Percentiles rank a stretch among this genome's conserved stretches.
These are phyloP conservation scores for Plebejus anna DNA, from an alignment of 2,888 invertebrate species.

Conservation along the genomic window DNA sequence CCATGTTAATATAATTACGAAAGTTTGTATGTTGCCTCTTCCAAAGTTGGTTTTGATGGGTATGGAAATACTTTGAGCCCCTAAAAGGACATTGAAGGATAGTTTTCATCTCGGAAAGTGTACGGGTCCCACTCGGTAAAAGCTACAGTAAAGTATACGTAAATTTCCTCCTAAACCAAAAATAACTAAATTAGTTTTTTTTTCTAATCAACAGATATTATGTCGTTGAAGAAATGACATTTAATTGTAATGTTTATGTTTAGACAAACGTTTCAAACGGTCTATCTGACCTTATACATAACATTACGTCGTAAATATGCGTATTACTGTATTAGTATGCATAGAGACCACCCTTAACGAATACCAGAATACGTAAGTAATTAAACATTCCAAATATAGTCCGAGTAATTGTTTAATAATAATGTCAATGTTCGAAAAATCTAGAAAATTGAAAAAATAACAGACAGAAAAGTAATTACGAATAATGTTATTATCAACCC, in stretches of 20 bases:
- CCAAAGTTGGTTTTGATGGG: too few species aligned
- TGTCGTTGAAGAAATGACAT: background rate
- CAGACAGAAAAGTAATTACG: too few species aligned
- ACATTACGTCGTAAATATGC: background rate
- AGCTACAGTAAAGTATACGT: too few species aligned
- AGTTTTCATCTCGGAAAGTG: too few species aligned
- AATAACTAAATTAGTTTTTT: background rate
- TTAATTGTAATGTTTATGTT: background rate
- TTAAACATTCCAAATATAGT: conserved; percentile 9
- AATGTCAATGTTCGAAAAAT: background rate
- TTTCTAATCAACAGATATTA: background rate
- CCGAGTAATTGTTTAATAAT: background rate
- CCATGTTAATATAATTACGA: too few species aligned
- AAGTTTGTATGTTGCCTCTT: too few species aligned
- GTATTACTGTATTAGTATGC: conserved; percentile 12
- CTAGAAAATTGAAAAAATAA: too few species aligned
- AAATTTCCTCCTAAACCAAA: too few species aligned
- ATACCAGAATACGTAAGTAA: background rate
- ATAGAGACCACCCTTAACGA: background rate
- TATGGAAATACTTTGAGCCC: too few species aligned
- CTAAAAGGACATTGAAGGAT: too few species aligned
- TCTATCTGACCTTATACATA: conserved; percentile 4
- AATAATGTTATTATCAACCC: too few species aligned
- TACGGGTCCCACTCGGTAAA: too few species aligned
- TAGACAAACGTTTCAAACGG: background rate